Evolutionary conservation across 2,113 vertebrate genomes (phyloP).

Genomic region (Hypocryptadius cinnamomeus): DNA sequence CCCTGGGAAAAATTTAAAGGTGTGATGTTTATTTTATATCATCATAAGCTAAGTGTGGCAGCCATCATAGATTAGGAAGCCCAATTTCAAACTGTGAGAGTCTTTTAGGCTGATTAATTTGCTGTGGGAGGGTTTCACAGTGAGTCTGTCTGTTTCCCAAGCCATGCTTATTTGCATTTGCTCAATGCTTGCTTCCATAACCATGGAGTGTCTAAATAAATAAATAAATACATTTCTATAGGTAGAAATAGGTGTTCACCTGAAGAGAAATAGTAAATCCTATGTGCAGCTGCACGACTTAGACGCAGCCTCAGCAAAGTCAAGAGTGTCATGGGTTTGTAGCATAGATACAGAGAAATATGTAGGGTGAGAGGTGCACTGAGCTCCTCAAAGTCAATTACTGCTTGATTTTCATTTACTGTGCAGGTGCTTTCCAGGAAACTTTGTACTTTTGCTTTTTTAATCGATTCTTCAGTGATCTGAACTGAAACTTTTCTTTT

Average conservation of each 20-base stretch:
- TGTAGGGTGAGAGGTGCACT: neutral
- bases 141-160: neutral
- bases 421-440: neutral
- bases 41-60: neutral
- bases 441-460: neutral
- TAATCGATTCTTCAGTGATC: neutral
- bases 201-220: neutral
- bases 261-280: neutral
- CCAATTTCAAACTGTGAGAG: neutral
- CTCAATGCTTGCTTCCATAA: neutral
- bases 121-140: neutral
- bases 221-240: neutral
- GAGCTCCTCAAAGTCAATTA: neutral
- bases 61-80: neutral
- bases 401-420: neutral
- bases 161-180: neutral
- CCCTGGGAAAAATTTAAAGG: conserved; percentile 27
- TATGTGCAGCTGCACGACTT: neutral
- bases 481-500: neutral
- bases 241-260: neutral
- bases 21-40: conserved; percentile 42
- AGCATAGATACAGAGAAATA: fast-evolving
- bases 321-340: neutral
- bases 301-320: neutral
- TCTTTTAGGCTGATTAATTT: conserved; percentile 3